These are phyloP conservation scores for Nothobranchius kuhntae DNA, from an alignment of 2,113 vertebrate genomes.

Conservation along the genomic window DNA sequence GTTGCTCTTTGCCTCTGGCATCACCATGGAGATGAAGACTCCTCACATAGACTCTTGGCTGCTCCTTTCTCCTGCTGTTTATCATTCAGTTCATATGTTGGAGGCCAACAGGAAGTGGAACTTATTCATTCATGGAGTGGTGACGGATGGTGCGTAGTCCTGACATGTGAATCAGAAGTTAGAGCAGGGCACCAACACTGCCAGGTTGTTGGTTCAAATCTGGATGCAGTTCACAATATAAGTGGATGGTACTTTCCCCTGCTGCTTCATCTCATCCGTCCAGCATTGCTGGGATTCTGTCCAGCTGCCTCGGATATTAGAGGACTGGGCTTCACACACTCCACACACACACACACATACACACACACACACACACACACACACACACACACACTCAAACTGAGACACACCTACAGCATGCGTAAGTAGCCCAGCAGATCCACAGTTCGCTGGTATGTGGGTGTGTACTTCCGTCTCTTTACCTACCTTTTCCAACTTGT, in stretches of 20 bases:
- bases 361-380: no score
- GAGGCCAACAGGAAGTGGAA: conserved; percentile 14
- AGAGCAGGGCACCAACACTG: conserved; percentile 7
- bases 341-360: no score
- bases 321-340: no score
- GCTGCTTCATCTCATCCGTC: conserved; percentile 9
- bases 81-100: conserved; percentile 49
- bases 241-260: background rate
- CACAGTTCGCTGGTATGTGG: conserved; percentile 28
- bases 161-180: background rate
- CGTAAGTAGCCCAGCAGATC: conserved; percentile 4
- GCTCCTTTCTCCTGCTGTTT: conserved; percentile 50
- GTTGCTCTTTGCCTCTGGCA: conserved; percentile 41
- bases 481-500: conserved; percentile 42
- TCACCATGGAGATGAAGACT: conserved; percentile 26
- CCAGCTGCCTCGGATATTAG: no score
- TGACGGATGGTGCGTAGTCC: conserved; percentile 22
- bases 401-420: no score
- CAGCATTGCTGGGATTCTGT: background rate
- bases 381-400: no score
- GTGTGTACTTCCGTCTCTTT: conserved; percentile 55
- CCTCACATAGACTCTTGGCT: conserved; percentile 39
- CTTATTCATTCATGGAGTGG: background rate
- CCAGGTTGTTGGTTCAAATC: conserved; percentile 15
- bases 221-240: background rate